Evolutionary conservation across 2,113 vertebrate genomes (phyloP).

Genomic region (Gymnarchus niloticus): DNA sequence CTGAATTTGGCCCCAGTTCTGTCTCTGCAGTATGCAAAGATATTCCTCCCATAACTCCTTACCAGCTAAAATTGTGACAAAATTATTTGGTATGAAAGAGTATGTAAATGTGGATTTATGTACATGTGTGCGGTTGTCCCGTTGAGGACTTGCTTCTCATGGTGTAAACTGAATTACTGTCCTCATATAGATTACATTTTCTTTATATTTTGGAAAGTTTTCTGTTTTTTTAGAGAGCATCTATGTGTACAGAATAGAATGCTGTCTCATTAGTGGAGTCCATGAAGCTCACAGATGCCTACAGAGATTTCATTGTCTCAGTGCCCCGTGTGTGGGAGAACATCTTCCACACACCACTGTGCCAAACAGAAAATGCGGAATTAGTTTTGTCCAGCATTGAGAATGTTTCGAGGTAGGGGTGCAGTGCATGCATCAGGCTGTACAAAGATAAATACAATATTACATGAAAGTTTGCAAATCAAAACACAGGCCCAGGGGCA

Average conservation of each 20-base stretch:
- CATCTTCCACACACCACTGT: neutral
- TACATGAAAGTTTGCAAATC: neutral
- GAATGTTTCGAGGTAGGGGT: neutral
- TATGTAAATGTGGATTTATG: no score
- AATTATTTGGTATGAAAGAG: neutral
- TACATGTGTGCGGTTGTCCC: neutral
- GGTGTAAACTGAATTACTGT: neutral
- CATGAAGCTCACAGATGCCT: constrained; percentile 48
- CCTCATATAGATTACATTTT: neutral
- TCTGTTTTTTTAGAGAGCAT: constrained; percentile 33
- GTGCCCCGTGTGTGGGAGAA: constrained; percentile 22
- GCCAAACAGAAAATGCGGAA: constrained; percentile 9
- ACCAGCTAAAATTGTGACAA: neutral
- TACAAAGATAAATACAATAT: neutral
- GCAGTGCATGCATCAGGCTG: neutral
- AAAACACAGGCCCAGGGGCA: neutral
- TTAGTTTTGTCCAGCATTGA: neutral
- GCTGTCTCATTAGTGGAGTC: constrained; percentile 45
- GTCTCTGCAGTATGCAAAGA: neutral
- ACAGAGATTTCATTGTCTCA: constrained; percentile 29
- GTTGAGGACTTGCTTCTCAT: neutral
- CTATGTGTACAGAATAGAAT: constrained; percentile 25
- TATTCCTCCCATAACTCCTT: neutral
- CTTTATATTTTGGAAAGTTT: constrained; percentile 32
- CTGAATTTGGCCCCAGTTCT: neutral